Percentiles rank a stretch among this genome's conserved stretches.
Conservation (phyloP, 2,888 invertebrate species). For the Keiferia lycopersicella region DNA sequence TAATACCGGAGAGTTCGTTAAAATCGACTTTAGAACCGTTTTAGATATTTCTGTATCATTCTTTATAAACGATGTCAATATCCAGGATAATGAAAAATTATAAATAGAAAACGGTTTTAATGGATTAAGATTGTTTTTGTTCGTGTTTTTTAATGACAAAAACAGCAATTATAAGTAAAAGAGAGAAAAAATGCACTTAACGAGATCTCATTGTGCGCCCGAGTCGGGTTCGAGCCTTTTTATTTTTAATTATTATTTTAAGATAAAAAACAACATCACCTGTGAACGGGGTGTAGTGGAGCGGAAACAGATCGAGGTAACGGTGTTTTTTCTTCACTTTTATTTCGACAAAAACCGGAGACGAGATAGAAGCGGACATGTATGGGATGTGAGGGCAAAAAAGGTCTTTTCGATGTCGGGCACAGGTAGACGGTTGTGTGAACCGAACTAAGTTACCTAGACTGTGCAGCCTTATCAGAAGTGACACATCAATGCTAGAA, state of each 20-base stretch:
- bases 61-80: slow-evolving; percentile 30
- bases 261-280: slow-evolving; percentile 68
- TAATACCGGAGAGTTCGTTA: slow-evolving; percentile 35
- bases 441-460: slow-evolving; percentile 11
- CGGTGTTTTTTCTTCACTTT: slow-evolving; percentile 67
- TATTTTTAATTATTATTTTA: slow-evolving; percentile 72
- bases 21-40: slow-evolving; percentile 14
- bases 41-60: neutral
- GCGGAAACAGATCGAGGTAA: slow-evolving; percentile 78
- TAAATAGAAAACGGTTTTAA: slow-evolving; percentile 35
- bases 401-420: slow-evolving; percentile 48
- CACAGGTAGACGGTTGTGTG: slow-evolving; percentile 33
- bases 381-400: slow-evolving; percentile 69
- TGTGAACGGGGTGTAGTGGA: slow-evolving; percentile 71
- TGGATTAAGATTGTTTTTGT: slow-evolving; percentile 33
- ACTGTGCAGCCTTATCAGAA: neutral
- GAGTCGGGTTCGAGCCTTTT: slow-evolving; percentile 50
- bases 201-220: slow-evolving; percentile 64
- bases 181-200: slow-evolving; percentile 60
- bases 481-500: slow-evolving; percentile 16
- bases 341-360: slow-evolving; percentile 65
- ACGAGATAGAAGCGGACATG: slow-evolving; percentile 70
- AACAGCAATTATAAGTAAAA: slow-evolving; percentile 53
- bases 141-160: slow-evolving; percentile 39
- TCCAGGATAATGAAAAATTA: slow-evolving; percentile 37